phyloP scores from a whole-genome alignment of 2,888 invertebrate species.

The Polydrusus tereticollis region DNA sequence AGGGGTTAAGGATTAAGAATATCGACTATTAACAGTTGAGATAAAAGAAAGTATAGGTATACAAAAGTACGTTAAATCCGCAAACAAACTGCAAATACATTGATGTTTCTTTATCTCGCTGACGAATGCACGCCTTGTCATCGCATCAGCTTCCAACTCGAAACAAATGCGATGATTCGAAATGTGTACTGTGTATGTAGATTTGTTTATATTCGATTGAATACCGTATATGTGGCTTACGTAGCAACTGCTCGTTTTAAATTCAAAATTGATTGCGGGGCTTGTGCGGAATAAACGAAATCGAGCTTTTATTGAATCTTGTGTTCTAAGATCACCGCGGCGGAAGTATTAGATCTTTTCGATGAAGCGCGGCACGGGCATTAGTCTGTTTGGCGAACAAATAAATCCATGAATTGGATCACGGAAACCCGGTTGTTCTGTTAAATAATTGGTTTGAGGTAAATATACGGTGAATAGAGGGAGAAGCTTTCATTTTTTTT shows the following conservation, averaged over 20 bases:
- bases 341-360: not conserved
- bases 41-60: too few relatives aligned
- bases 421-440: not conserved
- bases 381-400: not conserved
- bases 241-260: conserved; percentile 25
- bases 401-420: not conserved
- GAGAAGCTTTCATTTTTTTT: not conserved
- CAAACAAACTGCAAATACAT: too few relatives aligned
- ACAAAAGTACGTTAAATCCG: too few relatives aligned
- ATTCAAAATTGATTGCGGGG: conserved; percentile 30
- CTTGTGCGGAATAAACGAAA: conserved; percentile 28
- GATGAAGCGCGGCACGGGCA: not conserved
- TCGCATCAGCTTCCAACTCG: not conserved
- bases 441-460: not conserved
- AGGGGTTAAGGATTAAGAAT: too few relatives aligned
- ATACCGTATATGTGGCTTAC: conserved; percentile 27
- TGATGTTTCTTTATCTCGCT: too few relatives aligned
- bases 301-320: conserved; percentile 17
- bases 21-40: too few relatives aligned
- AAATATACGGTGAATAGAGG: not conserved
- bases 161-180: conserved; percentile 10
- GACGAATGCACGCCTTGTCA: conserved; percentile 4
- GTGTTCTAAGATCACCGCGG: conserved; percentile 10
- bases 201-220: conserved; percentile 30
- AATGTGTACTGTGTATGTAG: conserved; percentile 30